Percentiles rank a stretch among this genome's conserved stretches.
Evolutionary conservation across 2,888 invertebrate genomes (phyloP).

Genomic region (Sarcophaga carnaria): DNA sequence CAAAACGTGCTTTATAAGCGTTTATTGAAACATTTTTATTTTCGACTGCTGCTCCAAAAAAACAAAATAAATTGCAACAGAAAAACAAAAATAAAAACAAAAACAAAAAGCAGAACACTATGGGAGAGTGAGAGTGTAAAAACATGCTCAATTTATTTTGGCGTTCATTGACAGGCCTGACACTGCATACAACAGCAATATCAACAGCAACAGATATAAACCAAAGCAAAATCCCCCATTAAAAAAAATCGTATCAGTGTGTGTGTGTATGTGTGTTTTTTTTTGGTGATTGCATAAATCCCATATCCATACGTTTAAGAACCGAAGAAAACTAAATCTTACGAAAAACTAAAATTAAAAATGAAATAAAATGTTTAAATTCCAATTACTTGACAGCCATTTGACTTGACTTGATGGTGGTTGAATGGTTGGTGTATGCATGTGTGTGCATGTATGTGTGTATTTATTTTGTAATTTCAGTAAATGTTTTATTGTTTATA

Average conservation of each 20-base stretch:
- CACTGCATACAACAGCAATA: slow-evolving; percentile 11
- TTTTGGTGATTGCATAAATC: slow-evolving; percentile 37
- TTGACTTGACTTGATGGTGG: background rate
- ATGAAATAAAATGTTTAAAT: slow-evolving; percentile 38
- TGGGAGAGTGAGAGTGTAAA: too few species aligned
- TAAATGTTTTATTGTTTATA: background rate
- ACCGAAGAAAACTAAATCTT: slow-evolving; percentile 26
- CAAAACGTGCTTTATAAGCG: slow-evolving; percentile 62
- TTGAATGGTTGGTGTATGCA: background rate
- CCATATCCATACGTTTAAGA: background rate
- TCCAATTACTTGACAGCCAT: slow-evolving; percentile 40
- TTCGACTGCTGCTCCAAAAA: slow-evolving; percentile 32
- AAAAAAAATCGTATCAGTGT: slow-evolving; percentile 10
- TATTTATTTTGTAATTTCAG: slow-evolving; percentile 28
- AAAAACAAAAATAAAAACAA: background rate
- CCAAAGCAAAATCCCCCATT: slow-evolving; percentile 1
- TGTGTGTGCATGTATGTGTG: background rate
- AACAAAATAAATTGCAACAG: background rate
- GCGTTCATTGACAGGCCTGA: slow-evolving; percentile 61
- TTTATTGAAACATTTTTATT: slow-evolving; percentile 25
- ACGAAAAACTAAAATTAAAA: background rate
- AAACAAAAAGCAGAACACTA: too few species aligned
- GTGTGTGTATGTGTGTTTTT: too few species aligned
- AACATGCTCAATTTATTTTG: slow-evolving; percentile 62
- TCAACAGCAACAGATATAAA: background rate